These are phyloP conservation scores for Cassiopea andromeda DNA, from an alignment of 30 jellyfish, hydroid and myxozoan genomes.

Conservation along the genomic window DNA sequence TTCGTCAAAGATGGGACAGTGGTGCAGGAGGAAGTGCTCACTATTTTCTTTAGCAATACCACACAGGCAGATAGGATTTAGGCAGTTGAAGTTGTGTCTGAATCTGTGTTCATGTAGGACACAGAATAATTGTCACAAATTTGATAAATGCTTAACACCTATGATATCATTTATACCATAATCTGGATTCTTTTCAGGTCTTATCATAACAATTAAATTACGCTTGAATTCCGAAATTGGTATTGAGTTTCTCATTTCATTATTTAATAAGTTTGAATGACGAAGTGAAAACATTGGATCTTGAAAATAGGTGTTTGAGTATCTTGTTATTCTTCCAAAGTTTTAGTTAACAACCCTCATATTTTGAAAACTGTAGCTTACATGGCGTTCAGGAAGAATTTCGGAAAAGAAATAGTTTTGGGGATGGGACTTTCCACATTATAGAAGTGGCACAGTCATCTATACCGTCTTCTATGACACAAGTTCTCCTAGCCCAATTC, in stretches of 20 bases:
- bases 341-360: slow-evolving; percentile 17
- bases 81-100: slow-evolving; percentile 36
- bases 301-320: slow-evolving; percentile 27
- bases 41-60: slow-evolving; percentile 8
- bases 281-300: no score
- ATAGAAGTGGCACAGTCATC: slow-evolving; percentile 50
- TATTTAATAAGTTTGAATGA: no score
- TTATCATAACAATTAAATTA: no score
- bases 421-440: slow-evolving; percentile 10
- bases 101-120: slow-evolving; percentile 44
- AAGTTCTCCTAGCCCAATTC: slow-evolving; percentile 61
- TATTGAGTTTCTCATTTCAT: no score
- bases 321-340: slow-evolving; percentile 37
- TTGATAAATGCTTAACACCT: slow-evolving; percentile 26
- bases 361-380: slow-evolving; percentile 20
- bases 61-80: slow-evolving; percentile 38
- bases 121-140: slow-evolving; percentile 20
- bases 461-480: slow-evolving; percentile 51
- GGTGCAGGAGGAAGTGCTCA: slow-evolving; percentile 31
- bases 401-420: slow-evolving; percentile 28
- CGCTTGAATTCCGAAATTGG: no score
- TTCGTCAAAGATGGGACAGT: slow-evolving; percentile 22
- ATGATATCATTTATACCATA: slow-evolving; percentile 5
- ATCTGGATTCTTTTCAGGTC: not conserved
- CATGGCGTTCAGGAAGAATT: slow-evolving; percentile 41